These are phyloP conservation scores for Blastobasis adustella DNA, from an alignment of 2,888 invertebrate species.

Conservation along the genomic window DNA sequence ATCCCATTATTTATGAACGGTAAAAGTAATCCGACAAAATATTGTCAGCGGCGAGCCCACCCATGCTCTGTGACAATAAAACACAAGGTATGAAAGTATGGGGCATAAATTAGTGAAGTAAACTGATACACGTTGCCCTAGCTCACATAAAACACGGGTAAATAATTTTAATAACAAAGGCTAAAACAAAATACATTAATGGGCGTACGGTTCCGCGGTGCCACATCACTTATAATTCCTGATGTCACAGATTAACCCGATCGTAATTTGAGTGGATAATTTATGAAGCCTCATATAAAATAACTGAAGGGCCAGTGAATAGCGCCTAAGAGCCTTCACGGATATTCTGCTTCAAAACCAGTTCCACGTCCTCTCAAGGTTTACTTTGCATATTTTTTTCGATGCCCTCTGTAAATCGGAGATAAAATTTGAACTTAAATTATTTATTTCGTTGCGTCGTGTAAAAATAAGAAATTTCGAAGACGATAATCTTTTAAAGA, in stretches of 20 bases:
- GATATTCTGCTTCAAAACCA: constrained; percentile 30
- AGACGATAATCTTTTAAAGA: too few species aligned
- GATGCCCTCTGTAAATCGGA: too few species aligned
- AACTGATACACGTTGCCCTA: constrained; percentile 40
- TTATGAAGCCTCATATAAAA: constrained; percentile 50
- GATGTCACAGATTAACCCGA: constrained; percentile 33
- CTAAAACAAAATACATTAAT: constrained; percentile 51
- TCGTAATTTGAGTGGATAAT: constrained; percentile 47
- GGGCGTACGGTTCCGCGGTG: constrained; percentile 13
- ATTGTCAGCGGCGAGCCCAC: constrained; percentile 33
- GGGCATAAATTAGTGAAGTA: constrained; percentile 56
- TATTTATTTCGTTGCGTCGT: too few species aligned
- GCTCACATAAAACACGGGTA: constrained; percentile 46
- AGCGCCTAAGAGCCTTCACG: constrained; percentile 28
- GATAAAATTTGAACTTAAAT: too few species aligned
- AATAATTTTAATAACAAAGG: constrained; percentile 54
- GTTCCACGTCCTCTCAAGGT: constrained; percentile 6
- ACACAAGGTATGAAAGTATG: constrained; percentile 33
- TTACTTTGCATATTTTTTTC: too few species aligned
- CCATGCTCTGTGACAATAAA: constrained; percentile 50
- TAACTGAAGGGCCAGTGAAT: constrained; percentile 37
- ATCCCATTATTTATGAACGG: constrained; percentile 5
- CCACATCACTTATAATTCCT: constrained; percentile 6
- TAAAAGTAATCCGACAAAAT: constrained; percentile 3
- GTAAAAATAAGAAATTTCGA: too few species aligned